Evolutionary conservation across 2,797 vertebrate genomes (phyloP).

Genomic region (Neopelma chrysocephalum): DNA sequence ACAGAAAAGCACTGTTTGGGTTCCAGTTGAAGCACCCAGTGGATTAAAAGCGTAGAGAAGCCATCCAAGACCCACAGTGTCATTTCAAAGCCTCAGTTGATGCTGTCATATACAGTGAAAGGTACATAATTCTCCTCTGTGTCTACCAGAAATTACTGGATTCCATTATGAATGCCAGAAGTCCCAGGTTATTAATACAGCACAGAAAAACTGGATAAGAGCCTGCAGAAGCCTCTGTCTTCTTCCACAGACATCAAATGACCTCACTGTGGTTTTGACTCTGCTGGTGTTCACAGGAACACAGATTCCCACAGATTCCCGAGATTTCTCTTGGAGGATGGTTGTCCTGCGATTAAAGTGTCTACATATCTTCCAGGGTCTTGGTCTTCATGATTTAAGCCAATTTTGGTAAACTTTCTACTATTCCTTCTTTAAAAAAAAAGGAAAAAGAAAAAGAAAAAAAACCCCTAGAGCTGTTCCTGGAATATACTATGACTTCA

Average conservation of each 20-base stretch:
- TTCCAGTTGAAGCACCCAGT: background rate
- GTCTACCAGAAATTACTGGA: slow-evolving; percentile 35
- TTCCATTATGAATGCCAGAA: slow-evolving; percentile 20
- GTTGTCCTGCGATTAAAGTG: background rate
- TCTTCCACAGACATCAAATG: slow-evolving; percentile 49
- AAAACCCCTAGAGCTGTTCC: background rate
- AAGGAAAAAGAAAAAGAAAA: background rate
- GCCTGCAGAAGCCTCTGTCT: slow-evolving; percentile 17
- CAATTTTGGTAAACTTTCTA: slow-evolving; percentile 30
- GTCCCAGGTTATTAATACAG: slow-evolving; percentile 24
- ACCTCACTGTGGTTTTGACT: slow-evolving; percentile 65
- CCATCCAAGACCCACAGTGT: background rate
- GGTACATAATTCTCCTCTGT: background rate
- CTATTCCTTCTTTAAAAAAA: background rate
- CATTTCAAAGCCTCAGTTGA: background rate
- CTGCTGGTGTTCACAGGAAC: slow-evolving; percentile 30
- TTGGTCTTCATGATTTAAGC: background rate
- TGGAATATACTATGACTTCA: slow-evolving; percentile 56
- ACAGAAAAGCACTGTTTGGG: background rate
- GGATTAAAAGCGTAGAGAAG: background rate
- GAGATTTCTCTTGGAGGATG: slow-evolving; percentile 23
- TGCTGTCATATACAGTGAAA: background rate
- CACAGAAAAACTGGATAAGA: background rate
- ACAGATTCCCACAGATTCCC: slow-evolving; percentile 30
- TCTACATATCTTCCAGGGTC: slow-evolving; percentile 18